phyloP scores from a whole-genome alignment of 2,113 vertebrate genomes.

The Carassius carassius region DNA sequence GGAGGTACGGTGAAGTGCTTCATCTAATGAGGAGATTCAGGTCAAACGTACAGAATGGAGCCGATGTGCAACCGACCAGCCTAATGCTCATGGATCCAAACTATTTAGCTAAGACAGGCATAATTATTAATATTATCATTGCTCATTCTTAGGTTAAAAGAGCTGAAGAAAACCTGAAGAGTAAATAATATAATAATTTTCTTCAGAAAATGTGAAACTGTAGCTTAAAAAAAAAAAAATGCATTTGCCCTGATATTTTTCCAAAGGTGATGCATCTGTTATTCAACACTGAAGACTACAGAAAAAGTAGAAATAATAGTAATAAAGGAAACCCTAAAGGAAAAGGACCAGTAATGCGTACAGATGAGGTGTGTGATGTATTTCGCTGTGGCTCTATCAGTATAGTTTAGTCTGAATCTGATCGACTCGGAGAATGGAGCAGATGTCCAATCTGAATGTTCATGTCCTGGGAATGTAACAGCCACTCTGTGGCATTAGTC shows the following conservation, averaged over 20 bases:
- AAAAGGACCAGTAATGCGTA: neutral
- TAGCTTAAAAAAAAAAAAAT: neutral
- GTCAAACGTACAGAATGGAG: neutral
- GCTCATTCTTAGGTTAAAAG: neutral
- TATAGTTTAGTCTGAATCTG: neutral
- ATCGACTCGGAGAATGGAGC: conserved; percentile 52
- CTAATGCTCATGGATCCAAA: neutral
- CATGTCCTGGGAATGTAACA: conserved; percentile 63
- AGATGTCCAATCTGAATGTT: conserved; percentile 64
- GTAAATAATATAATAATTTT: neutral
- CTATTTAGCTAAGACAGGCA: neutral
- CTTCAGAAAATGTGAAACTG: neutral
- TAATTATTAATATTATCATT: neutral
- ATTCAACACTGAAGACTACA: neutral
- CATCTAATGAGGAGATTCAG: conserved; percentile 19
- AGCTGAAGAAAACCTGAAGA: neutral
- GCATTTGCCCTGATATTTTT: neutral
- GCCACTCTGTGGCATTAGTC: conserved; percentile 66
- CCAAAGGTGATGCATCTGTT: neutral
- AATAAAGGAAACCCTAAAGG: neutral
- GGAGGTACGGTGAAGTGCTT: neutral
- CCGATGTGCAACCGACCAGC: neutral
- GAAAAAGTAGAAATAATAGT: neutral
- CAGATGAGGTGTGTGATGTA: neutral
- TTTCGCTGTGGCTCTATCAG: neutral